Conservation (phyloP, 2,797 vertebrate species). For the Vipera latastei region DNA sequence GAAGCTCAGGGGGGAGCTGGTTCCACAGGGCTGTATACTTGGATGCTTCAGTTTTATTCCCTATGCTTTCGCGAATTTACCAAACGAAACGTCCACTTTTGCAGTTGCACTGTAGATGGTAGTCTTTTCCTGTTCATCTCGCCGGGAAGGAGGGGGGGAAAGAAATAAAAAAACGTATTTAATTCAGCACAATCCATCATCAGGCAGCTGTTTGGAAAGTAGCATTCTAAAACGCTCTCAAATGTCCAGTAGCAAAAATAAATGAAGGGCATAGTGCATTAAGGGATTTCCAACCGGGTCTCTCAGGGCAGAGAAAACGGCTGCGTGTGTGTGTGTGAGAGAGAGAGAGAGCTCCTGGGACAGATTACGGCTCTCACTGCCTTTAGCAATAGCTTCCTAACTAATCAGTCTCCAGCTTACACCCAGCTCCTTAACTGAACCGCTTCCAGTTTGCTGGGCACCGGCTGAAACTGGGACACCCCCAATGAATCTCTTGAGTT, state of each 20-base stretch:
- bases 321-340: conserved; percentile 24
- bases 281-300: conserved; percentile 65
- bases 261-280: conserved; percentile 71
- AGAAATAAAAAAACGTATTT: conserved; percentile 45
- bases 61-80: conserved; percentile 12
- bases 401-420: conserved; percentile 77
- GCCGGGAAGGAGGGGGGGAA: conserved; percentile 27
- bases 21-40: no score
- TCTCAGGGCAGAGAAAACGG: conserved; percentile 57
- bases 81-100: conserved; percentile 54
- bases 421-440: conserved; percentile 72
- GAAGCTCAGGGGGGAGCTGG: no score
- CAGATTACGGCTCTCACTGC: conserved; percentile 62
- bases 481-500: conserved; percentile 68
- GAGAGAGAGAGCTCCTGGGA: conserved; percentile 42
- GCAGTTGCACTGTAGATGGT: conserved; percentile 70
- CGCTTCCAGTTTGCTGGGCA: conserved; percentile 69
- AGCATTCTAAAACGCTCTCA: conserved; percentile 65
- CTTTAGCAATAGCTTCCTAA: conserved; percentile 70
- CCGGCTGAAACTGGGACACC: conserved; percentile 73
- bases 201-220: conserved; percentile 58
- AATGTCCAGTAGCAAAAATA: conserved; percentile 73
- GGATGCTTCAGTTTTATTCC: conserved; percentile 1
- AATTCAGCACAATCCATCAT: conserved; percentile 71
- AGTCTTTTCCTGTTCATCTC: conserved; percentile 60